Evolutionary conservation across 1,140 invertebrate species (phyloP), one percentile per base, ranked within the genome.

Genomic region (Leptinotarsa texana): DNA sequence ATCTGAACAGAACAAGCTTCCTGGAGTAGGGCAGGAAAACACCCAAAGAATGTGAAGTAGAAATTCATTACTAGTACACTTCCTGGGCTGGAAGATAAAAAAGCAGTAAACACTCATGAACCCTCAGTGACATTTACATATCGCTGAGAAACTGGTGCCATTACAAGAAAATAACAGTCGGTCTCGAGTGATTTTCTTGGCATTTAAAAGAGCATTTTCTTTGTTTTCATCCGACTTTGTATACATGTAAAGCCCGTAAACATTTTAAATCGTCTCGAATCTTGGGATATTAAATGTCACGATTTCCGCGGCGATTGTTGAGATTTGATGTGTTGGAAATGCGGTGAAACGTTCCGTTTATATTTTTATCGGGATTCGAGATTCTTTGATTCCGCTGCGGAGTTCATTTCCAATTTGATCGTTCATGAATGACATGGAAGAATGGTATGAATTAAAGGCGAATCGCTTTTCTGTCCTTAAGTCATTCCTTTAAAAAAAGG

Each of bases 91-190:
- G 51, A 24, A 67, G 65, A 33, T 67, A 67, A 24, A 67, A 67
- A 67, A 42, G 65, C 65, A 6, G 65, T 67, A 49, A 70, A 70
- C 69, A 70, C 49, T 22, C 13, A 42, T 42, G 48, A 70, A 70
- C 69, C 49, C 69, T 24, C 48, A 17, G 49, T 70, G 69, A 70
- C 69, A 70, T 70, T 70, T 70, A 49, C 69, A 70, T 70, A 57
- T 70, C 69, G 69, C 49, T 49, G 27, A 67, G 24, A 42, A 8
- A 22, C 22, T 21, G 17, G 8, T 33, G 24, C 24, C 65, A 67
- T 47, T 57, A 57, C 51, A 57, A 57, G 51, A 57, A 57, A 57
- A 57, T 57, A 57, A 57, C 51, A 22, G 47, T 22, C 69, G 42
- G 42, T 49, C 69, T 49, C 69, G 13, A 22, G 69, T 57, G 69